Evolutionary conservation across 2,113 vertebrate genomes (phyloP), one percentile per base, ranked within the genome.

Genomic region (Rhinogobius similis): DNA sequence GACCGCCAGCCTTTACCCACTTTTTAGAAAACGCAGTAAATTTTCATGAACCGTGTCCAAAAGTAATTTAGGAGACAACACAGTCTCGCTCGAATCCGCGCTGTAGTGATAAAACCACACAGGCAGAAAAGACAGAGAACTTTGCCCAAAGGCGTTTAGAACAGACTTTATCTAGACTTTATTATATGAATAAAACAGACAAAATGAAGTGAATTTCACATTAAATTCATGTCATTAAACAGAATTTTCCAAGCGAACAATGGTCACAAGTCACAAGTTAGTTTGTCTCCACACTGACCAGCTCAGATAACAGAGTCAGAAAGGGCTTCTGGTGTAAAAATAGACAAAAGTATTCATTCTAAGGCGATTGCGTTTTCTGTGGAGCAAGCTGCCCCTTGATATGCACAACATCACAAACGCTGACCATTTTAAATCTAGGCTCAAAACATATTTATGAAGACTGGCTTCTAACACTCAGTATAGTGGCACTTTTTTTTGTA

Each of bases 31-130:
- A 0, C 9, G 29, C 29, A n/a, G 29, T 61, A 61, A 61, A 61
- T 61, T 61, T 61, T 61, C 58, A 36, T 61, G 58, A 61, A 20
- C 58, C 58, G 29, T 61, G 58, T 36, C 58, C 58, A n/a, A 61
- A 61, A 61, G 58, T 61, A 61, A 61, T 36, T 61, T 61, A 61
- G 29, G 29, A 20, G 16, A 61, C 29, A 36, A 61, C 58, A 36
- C 9, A 11, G 58, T n/a, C 58, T 61, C 58, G 10, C 24, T 27
- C 53, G 24, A 13, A 56, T 56, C 53, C 27, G 12, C 24, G 53
- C 29, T 61, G 4, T 4, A 38, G 58, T 38, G 58, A 61, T 61
- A 61, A 61, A 61, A 61, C 58, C 29, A 36, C 29, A 38, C 18
- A 36, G 29, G 32, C 29, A 61, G 58, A 38, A 32, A 32, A 61